phyloP scores from a whole-genome alignment of 2,113 vertebrate genomes.

The Hippocampus comes region DNA sequence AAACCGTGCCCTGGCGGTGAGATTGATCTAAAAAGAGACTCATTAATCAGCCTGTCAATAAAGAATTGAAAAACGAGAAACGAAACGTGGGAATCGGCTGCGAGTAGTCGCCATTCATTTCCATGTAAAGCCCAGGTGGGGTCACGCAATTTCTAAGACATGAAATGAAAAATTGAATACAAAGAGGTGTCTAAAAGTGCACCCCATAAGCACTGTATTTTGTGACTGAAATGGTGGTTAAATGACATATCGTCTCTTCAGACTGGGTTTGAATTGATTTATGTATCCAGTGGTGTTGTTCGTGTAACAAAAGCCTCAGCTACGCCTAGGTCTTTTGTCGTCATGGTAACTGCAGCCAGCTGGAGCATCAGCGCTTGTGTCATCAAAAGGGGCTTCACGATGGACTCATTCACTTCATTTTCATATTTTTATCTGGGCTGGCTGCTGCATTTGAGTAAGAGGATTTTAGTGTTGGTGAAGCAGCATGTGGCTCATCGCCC shows the following conservation, averaged over 20 bases:
- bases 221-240: not conserved
- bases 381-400: conserved; percentile 30
- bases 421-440: not conserved
- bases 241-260: not conserved
- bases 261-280: conserved; percentile 38
- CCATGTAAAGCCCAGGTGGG: not conserved
- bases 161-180: not conserved
- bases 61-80: not conserved
- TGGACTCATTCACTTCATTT: conserved; percentile 45
- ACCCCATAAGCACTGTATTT: not conserved
- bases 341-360: conserved; percentile 68
- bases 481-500: not conserved
- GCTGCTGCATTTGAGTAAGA: not conserved
- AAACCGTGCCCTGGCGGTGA: conserved; percentile 16
- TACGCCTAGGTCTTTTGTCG: conserved; percentile 67
- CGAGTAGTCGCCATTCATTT: not conserved
- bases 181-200: not conserved
- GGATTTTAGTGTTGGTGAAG: not conserved
- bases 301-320: conserved; percentile 34
- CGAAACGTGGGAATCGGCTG: not conserved
- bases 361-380: conserved; percentile 44
- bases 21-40: conserved; percentile 39
- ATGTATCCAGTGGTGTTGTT: conserved; percentile 35
- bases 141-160: not conserved
- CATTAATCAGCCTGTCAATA: conserved; percentile 28